A percentile compares a stretch with the other conserved stretches of the same genome.
Evolutionary conservation across 2,888 invertebrate species (phyloP).

Genomic region (Poecilobothrus nobilitatus): DNA sequence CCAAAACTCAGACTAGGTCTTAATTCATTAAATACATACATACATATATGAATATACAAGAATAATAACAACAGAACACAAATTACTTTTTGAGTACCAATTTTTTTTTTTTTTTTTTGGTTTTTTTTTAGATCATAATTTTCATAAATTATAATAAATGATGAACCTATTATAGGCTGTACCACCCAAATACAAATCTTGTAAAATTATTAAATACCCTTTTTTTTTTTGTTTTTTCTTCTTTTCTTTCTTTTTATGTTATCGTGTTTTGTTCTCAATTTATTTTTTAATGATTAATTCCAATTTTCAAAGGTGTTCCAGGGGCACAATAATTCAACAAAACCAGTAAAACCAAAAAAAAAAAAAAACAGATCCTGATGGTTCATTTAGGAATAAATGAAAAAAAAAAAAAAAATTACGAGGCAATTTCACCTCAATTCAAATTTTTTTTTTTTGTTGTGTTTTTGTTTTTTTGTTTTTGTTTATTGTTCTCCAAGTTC

Average conservation of each 20-base stretch:
- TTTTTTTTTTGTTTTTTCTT: background rate
- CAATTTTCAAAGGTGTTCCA: background rate
- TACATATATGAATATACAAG: no score
- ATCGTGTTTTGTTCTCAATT: background rate
- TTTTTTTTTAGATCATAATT: background rate
- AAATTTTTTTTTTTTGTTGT: no score
- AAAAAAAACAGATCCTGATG: background rate
- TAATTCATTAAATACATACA: no score
- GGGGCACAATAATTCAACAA: background rate
- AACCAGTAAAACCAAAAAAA: background rate
- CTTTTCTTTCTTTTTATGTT: no score
- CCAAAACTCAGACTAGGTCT: no score
- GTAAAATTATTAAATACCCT: slow-evolving; percentile 4
- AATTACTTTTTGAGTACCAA: background rate
- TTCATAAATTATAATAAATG: slow-evolving; percentile 6
- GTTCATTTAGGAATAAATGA: no score
- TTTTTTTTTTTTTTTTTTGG: no score
- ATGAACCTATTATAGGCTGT: background rate
- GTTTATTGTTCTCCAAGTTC: no score
- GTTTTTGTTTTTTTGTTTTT: no score
- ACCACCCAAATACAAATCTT: background rate
- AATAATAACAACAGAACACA: background rate
- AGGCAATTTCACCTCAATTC: background rate
- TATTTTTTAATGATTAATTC: background rate
- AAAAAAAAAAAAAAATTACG: background rate